phyloP scores from a whole-genome alignment of 2,113 vertebrate species.

The Tragelaphus imberbis region DNA sequence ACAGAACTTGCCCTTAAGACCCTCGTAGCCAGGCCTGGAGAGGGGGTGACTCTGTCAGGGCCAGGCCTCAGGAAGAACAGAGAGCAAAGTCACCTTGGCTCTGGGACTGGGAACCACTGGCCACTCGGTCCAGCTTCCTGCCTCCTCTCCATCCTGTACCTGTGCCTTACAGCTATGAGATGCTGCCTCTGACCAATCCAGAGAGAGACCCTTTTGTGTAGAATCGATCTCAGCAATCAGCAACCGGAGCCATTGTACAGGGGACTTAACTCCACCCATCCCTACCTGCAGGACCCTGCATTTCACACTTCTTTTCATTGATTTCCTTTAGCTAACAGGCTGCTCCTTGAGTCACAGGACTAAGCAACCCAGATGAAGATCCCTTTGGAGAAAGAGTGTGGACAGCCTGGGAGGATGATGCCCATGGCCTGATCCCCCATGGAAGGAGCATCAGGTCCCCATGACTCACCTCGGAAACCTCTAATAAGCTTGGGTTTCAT shows the following conservation, averaged over 20 bases:
- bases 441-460: background rate
- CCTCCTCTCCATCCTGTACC: background rate
- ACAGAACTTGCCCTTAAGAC: slow-evolving; percentile 25
- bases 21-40: background rate
- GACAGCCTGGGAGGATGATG: background rate
- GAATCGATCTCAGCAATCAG: background rate
- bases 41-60: slow-evolving; percentile 28
- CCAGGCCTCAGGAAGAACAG: slow-evolving; percentile 17
- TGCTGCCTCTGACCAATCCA: background rate
- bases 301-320: slow-evolving; percentile 26
- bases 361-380: background rate
- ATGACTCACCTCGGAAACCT: background rate
- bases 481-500: background rate
- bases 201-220: background rate
- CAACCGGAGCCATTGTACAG: background rate
- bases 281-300: background rate
- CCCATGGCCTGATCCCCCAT: background rate
- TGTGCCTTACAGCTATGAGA: background rate
- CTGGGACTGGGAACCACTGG: background rate
- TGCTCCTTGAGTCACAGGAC: background rate
- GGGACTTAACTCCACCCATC: slow-evolving; percentile 26
- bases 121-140: background rate
- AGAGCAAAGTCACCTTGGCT: slow-evolving; percentile 30
- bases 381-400: background rate
- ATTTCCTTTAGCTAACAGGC: background rate